Evolutionary conservation across 2,797 vertebrate species (phyloP).

Genomic region (Hydrocynus forskahlii): DNA sequence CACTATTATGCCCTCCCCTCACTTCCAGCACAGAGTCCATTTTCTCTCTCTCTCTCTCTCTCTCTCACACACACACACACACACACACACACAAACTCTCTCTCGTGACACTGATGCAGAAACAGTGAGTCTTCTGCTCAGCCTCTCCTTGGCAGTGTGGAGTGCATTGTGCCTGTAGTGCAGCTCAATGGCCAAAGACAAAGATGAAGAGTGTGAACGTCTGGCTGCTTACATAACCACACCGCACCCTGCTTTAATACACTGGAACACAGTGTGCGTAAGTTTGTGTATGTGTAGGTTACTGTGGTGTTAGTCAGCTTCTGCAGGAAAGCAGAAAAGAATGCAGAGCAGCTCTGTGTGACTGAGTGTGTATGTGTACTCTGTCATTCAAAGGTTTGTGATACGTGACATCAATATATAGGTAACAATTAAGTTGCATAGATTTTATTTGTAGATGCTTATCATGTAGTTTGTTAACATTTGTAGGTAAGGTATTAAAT

Average conservation of each 20-base stretch:
- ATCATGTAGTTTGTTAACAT: no score
- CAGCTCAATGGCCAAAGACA: not conserved
- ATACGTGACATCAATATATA: no score
- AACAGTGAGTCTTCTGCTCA: slow-evolving; percentile 24
- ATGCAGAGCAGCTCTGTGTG: not conserved
- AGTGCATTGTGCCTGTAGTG: not conserved
- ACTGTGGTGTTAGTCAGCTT: not conserved
- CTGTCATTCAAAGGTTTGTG: no score
- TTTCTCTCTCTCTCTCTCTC: no score
- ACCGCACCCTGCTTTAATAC: not conserved
- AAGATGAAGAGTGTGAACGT: not conserved
- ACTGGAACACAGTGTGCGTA: slow-evolving; percentile 18
- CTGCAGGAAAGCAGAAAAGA: not conserved
- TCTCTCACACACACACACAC: not conserved
- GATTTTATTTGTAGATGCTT: no score
- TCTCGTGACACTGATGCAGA: slow-evolving; percentile 17
- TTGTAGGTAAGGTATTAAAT: no score
- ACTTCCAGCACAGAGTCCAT: slow-evolving; percentile 26
- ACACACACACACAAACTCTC: slow-evolving; percentile 5
- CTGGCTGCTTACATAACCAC: slow-evolving; percentile 9
- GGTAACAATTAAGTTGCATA: no score
- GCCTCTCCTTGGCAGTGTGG: not conserved
- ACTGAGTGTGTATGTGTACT: no score
- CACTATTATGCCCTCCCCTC: not conserved
- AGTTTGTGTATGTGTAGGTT: not conserved